These are phyloP conservation scores for Acanthopagrus latus DNA, from an alignment of 2,797 vertebrate species.

Conservation along the genomic window DNA sequence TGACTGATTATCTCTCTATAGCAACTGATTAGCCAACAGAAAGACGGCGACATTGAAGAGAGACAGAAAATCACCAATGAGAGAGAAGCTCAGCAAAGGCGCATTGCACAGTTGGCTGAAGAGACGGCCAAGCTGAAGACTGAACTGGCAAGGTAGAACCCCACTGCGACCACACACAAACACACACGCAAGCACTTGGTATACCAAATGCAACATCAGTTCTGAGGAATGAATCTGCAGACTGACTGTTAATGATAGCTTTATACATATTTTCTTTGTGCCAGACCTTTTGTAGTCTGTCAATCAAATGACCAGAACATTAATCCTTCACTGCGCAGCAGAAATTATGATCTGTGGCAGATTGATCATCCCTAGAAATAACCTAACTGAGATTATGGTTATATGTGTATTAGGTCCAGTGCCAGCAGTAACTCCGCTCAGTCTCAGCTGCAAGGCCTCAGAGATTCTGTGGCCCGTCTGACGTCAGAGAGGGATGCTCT, in stretches of 20 bases:
- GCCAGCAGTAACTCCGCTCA: constrained; percentile 90
- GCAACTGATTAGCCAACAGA: constrained; percentile 95
- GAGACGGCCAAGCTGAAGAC: constrained; percentile 93
- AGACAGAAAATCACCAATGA: constrained; percentile 91
- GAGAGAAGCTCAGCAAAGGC: constrained; percentile 91
- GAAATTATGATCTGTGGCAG: neutral
- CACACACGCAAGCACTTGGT: neutral
- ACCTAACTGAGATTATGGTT: neutral
- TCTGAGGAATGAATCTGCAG: neutral
- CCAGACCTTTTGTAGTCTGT: neutral
- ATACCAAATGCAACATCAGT: no score
- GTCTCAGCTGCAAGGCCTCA: constrained; percentile 90
- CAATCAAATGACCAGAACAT: neutral
- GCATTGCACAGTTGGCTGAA: constrained; percentile 92
- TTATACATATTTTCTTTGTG: neutral
- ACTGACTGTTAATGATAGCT: neutral
- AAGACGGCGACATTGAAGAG: constrained; percentile 93
- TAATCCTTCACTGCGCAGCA: neutral
- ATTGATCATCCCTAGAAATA: neutral
- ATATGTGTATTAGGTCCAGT: constrained; percentile 83
- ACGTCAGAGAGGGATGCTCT: constrained; percentile 88
- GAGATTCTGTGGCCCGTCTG: constrained; percentile 88
- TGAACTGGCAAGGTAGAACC: constrained; percentile 90
- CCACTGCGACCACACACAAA: no score
- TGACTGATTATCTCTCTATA: constrained; percentile 66